Percentiles rank a stretch among this genome's conserved stretches.
Evolutionary conservation across 2,113 vertebrate species (phyloP).

Genomic region (Oryctolagus cuniculus): DNA sequence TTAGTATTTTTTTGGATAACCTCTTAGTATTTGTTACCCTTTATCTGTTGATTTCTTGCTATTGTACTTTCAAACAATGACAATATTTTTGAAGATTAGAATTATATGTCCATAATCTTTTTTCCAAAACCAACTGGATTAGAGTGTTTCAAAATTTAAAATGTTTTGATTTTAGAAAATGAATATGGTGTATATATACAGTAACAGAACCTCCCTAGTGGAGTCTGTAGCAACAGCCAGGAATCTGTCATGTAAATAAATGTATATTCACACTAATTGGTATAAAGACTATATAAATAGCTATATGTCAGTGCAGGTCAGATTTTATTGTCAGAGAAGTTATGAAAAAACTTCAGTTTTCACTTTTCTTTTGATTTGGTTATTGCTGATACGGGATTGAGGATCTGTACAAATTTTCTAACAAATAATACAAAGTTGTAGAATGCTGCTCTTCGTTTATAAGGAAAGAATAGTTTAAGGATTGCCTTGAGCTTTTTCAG

Average conservation of each 20-base stretch:
- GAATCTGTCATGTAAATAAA: slow-evolving; percentile 42
- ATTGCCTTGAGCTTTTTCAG: slow-evolving; percentile 48
- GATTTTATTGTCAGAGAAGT: slow-evolving; percentile 56
- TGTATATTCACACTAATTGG: slow-evolving; percentile 22
- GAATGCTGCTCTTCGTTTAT: neutral
- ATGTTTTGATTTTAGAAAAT: slow-evolving; percentile 58
- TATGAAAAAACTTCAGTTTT: neutral
- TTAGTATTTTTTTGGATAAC: slow-evolving; percentile 23
- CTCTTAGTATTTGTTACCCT: slow-evolving; percentile 13
- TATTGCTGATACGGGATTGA: slow-evolving; percentile 43
- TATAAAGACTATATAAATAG: slow-evolving; percentile 59
- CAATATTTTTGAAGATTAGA: slow-evolving; percentile 44
- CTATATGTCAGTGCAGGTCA: slow-evolving; percentile 23
- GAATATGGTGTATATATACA: neutral
- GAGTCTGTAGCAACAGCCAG: neutral
- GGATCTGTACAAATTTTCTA: slow-evolving; percentile 19
- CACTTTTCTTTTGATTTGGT: slow-evolving; percentile 29
- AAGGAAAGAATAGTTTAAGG: slow-evolving; percentile 24
- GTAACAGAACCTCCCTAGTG: slow-evolving; percentile 12
- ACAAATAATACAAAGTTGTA: slow-evolving; percentile 5
- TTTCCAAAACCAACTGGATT: slow-evolving; percentile 34
- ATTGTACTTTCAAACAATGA: slow-evolving; percentile 48
- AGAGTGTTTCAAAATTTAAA: slow-evolving; percentile 58
- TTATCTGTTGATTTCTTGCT: slow-evolving; percentile 32
- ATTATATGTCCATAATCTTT: neutral